Percentiles rank a stretch among this genome's conserved stretches.
Evolutionary conservation across 1,140 invertebrate genomes (phyloP).

Genomic region (Cotesia typhae): DNA sequence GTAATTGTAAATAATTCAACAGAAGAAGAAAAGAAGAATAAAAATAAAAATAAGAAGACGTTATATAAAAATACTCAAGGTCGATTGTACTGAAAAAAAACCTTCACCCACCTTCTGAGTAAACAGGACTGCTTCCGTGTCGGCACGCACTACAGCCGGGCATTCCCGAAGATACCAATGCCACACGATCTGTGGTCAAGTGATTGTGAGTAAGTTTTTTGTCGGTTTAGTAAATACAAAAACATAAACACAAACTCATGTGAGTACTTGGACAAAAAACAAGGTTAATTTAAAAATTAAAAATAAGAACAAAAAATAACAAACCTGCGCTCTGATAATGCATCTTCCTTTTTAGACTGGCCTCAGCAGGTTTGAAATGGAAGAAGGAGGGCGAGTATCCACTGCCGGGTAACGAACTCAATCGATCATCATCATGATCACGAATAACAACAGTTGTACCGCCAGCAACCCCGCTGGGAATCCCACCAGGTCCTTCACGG

Average conservation of each 20-base stretch:
- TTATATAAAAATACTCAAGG: background rate
- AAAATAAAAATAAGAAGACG: background rate
- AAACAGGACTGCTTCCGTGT: constrained; percentile 56
- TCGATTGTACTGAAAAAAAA: constrained; percentile 1
- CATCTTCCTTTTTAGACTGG: constrained; percentile 70
- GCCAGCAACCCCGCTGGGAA: constrained; percentile 42
- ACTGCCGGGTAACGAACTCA: constrained; percentile 81
- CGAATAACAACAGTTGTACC: constrained; percentile 50
- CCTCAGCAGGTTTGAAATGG: constrained; percentile 86
- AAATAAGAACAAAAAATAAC: constrained; percentile 47
- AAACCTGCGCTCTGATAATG: constrained; percentile 59
- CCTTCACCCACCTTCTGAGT: constrained; percentile 51
- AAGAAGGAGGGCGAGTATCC: constrained; percentile 90
- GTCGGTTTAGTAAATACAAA: background rate
- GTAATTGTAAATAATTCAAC: background rate
- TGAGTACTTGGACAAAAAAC: too few species aligned
- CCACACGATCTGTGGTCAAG: constrained; percentile 52
- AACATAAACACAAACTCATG: background rate
- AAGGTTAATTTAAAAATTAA: constrained; percentile 44
- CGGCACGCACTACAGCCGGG: constrained; percentile 57
- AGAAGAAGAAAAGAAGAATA: background rate
- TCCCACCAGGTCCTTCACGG: constrained; percentile 67
- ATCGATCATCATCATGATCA: constrained; percentile 68
- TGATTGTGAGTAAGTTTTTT: constrained; percentile 13
- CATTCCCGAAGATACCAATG: constrained; percentile 57